Evolutionary conservation across 1,140 invertebrate genomes (phyloP).

Genomic region (Neomicropteryx cornuta): DNA sequence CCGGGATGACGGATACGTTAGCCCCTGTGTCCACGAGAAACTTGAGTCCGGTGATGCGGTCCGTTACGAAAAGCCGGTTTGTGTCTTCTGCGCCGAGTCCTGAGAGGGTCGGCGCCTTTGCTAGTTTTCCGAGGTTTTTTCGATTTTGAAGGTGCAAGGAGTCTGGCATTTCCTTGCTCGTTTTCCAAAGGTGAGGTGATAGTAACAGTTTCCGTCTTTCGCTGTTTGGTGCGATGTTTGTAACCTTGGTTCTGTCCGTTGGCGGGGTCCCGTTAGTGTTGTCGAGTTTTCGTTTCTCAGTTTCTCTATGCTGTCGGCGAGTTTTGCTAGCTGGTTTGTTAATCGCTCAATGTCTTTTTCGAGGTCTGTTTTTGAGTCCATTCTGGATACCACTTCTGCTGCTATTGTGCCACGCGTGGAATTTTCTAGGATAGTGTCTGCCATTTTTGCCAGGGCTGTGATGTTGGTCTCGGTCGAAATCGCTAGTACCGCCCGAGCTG

Average conservation of each 20-base stretch:
- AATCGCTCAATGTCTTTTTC: too few relatives aligned
- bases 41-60: constrained; percentile 1
- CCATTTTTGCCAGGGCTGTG: not conserved
- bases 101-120: not conserved
- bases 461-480: not conserved
- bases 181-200: not conserved
- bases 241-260: not conserved
- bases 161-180: not conserved
- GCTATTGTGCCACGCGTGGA: not conserved
- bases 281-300: not conserved
- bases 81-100: not conserved
- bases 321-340: not conserved
- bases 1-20: constrained; percentile 13
- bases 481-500: not conserved
- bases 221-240: not conserved
- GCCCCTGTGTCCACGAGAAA: constrained; percentile 15
- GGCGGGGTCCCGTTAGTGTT: not conserved
- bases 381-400: not conserved
- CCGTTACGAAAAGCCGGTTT: constrained; percentile 11
- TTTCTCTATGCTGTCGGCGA: not conserved
- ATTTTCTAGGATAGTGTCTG: constrained; percentile 3
- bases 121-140: constrained; percentile 1
- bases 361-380: not conserved
- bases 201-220: not conserved
- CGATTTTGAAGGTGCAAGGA: not conserved